Conservation (phyloP, 2,888 invertebrate species). For the Malachius bipustulatus region DNA sequence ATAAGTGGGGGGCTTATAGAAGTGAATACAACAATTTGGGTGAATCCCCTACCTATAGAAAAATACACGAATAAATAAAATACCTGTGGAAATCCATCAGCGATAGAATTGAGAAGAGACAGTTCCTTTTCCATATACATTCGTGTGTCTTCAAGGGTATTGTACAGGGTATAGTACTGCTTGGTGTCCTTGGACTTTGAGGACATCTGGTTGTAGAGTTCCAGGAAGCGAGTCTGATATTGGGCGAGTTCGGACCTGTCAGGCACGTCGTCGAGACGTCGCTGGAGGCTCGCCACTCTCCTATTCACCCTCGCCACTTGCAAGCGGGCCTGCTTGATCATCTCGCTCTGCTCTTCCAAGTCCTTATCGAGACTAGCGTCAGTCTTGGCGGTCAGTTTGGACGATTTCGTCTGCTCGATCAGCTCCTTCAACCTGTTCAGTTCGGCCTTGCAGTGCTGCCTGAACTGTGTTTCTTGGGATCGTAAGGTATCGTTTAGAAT, state of each 20-base stretch:
- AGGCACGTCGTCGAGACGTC: constrained; percentile 87
- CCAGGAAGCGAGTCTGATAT: constrained; percentile 90
- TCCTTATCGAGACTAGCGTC: constrained; percentile 39
- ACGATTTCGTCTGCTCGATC: no score
- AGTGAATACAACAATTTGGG: no score
- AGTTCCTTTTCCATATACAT: constrained; percentile 87
- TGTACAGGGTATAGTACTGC: constrained; percentile 92
- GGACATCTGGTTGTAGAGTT: constrained; percentile 91
- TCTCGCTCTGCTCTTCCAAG: constrained; percentile 49
- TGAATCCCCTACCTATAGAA: no score
- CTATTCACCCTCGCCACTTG: constrained; percentile 70
- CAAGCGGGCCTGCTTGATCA: constrained; percentile 48
- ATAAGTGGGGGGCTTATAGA: no score
- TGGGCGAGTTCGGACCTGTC: constrained; percentile 87
- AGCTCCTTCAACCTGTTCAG: constrained; percentile 41
- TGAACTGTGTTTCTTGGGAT: constrained; percentile 59
- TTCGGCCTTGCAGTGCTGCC: constrained; percentile 60
- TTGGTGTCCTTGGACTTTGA: constrained; percentile 95
- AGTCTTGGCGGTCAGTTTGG: no score
- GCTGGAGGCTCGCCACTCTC: constrained; percentile 65
- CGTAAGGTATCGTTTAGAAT: constrained; percentile 59
- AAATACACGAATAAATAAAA: constrained; percentile 30
- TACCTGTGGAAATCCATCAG: constrained; percentile 78
- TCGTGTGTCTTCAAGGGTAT: constrained; percentile 89
- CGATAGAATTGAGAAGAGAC: constrained; percentile 74